Conservation (phyloP, 2,113 vertebrate genomes). For the Fukomys damarensis region DNA sequence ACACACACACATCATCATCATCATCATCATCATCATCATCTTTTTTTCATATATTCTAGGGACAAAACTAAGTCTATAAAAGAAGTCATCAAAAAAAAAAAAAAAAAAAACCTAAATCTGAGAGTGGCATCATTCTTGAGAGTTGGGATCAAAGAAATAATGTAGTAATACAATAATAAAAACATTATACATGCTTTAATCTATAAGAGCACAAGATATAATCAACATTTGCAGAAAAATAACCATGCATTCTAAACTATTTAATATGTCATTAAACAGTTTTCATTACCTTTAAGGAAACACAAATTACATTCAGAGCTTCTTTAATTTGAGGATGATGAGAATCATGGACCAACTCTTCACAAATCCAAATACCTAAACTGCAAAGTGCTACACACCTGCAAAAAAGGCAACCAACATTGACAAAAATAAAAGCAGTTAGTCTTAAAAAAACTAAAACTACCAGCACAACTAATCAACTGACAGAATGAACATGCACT, state of each 20-base stretch:
- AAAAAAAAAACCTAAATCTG: constrained; percentile 22
- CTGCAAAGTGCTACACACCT: constrained; percentile 99
- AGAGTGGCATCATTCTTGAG: constrained; percentile 13
- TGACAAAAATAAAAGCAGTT: constrained; percentile 29
- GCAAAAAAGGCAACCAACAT: constrained; percentile 74
- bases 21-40: no score
- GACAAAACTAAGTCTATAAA: constrained; percentile 45
- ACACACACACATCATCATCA: not conserved
- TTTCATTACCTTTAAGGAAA: constrained; percentile 95
- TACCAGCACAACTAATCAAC: not conserved
- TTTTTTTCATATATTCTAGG: not conserved
- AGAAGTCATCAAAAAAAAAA: not conserved
- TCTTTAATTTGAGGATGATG: constrained; percentile 98
- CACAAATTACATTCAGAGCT: constrained; percentile 98
- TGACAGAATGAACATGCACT: constrained; percentile 28
- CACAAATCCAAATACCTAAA: constrained; percentile 98
- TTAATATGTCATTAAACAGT: constrained; percentile 27
- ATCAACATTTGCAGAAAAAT: constrained; percentile 36
- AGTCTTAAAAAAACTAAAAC: constrained; percentile 35
- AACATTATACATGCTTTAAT: constrained; percentile 24
- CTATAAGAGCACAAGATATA: not conserved
- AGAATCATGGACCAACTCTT: constrained; percentile 95
- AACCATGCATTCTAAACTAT: not conserved
- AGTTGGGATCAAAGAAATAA: constrained; percentile 42
- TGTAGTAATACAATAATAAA: constrained; percentile 47